Evolutionary conservation across 1,140 invertebrate species (phyloP).

Genomic region (Anoplolepis gracilipes): DNA sequence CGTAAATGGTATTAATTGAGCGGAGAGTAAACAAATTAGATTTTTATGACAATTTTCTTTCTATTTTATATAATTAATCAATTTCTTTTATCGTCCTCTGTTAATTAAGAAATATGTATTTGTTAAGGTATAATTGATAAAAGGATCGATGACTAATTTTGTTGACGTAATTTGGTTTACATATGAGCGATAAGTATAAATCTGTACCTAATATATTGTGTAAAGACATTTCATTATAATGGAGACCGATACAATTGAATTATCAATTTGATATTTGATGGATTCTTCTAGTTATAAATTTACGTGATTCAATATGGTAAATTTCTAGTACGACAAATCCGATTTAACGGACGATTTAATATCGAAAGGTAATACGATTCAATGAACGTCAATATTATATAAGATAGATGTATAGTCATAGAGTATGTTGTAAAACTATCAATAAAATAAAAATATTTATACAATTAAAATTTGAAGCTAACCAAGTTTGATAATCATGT

Average conservation of each 20-base stretch:
- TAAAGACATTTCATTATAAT: too few species aligned
- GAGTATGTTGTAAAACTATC: too few species aligned
- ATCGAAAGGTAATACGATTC: too few species aligned
- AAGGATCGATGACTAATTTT: conserved; percentile 47
- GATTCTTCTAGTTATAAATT: too few species aligned
- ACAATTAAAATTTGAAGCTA: background rate
- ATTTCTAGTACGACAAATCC: too few species aligned
- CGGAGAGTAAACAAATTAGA: background rate
- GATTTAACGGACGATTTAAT: too few species aligned
- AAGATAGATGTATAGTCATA: too few species aligned
- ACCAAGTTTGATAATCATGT: background rate
- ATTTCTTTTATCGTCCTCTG: background rate
- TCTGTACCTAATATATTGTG: too few species aligned
- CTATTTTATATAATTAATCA: background rate
- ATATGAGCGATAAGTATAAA: background rate
- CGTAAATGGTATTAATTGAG: background rate
- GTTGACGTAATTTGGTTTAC: background rate
- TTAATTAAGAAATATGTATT: background rate
- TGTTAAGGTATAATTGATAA: background rate
- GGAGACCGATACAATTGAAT: too few species aligned
- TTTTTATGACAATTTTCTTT: background rate
- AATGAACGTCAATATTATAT: too few species aligned
- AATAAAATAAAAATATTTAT: background rate
- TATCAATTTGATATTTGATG: too few species aligned
- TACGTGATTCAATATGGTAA: too few species aligned